Percentiles rank a stretch among this genome's conserved stretches.
These are phyloP conservation scores for Budorcas taxicolor DNA, from an alignment of 2,113 vertebrate species.

Conservation along the genomic window DNA sequence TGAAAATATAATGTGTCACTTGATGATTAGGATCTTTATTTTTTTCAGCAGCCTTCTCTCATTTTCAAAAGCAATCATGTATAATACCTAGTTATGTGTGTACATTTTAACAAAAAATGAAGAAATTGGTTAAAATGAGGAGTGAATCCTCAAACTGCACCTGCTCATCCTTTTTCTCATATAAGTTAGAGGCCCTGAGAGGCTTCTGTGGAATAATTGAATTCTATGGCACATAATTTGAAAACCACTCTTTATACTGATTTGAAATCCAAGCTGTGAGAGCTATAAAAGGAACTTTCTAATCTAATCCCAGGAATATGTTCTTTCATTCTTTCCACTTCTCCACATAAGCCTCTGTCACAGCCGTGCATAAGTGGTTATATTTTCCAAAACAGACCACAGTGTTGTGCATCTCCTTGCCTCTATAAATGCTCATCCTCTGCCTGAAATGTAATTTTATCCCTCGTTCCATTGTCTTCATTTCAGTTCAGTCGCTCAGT, in stretches of 20 bases:
- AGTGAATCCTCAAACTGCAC: background rate
- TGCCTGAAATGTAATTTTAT: background rate
- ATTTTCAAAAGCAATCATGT: background rate
- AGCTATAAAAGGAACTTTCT: background rate
- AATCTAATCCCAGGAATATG: background rate
- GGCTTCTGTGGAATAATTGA: background rate
- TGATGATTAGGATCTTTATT: background rate
- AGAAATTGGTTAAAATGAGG: background rate
- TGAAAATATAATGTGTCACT: background rate
- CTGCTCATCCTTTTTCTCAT: background rate
- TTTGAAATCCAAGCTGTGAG: background rate
- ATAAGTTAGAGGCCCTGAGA: background rate
- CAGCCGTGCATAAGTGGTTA: background rate
- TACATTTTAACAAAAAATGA: background rate
- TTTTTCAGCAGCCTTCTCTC: background rate
- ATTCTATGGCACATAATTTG: background rate
- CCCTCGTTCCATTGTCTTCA: background rate
- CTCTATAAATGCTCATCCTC: background rate
- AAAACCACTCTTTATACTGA: background rate
- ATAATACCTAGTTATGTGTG: background rate
- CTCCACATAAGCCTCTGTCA: background rate
- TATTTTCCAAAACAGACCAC: background rate
- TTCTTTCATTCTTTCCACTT: background rate
- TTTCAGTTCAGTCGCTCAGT: background rate
- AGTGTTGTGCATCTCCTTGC: background rate